phyloP scores from a whole-genome alignment of 2,888 invertebrate species.

The Ennomos quercinarius region DNA sequence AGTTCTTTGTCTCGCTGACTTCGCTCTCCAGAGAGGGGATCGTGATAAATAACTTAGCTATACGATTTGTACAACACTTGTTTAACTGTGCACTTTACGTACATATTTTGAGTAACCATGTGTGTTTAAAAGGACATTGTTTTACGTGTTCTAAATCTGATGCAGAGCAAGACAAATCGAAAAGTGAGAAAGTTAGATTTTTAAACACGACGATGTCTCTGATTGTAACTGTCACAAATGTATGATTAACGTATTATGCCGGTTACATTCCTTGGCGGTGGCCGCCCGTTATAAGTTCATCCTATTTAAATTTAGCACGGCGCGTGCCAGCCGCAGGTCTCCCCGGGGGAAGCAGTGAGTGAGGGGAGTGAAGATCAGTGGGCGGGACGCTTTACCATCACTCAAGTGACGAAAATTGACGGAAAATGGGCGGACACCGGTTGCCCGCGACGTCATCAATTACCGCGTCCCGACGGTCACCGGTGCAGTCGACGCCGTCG shows the following conservation, averaged over 20 bases:
- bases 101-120: background rate
- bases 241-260: slow-evolving; percentile 81
- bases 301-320: slow-evolving; percentile 84
- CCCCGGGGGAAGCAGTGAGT: slow-evolving; percentile 45
- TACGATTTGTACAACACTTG: slow-evolving; percentile 8
- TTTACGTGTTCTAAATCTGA: slow-evolving; percentile 30
- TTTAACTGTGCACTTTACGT: background rate
- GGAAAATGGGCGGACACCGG: slow-evolving; percentile 85
- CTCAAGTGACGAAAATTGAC: slow-evolving; percentile 86
- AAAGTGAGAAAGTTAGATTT: slow-evolving; percentile 51
- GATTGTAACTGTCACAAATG: slow-evolving; percentile 79
- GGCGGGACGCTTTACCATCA: slow-evolving; percentile 83
- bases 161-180: slow-evolving; percentile 40
- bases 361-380: slow-evolving; percentile 53
- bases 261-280: slow-evolving; percentile 74
- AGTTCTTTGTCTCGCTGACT: slow-evolving; percentile 77
- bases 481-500: slow-evolving; percentile 64
- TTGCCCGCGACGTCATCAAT: slow-evolving; percentile 84
- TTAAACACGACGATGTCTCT: slow-evolving; percentile 65
- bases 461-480: slow-evolving; percentile 82
- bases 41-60: slow-evolving; percentile 29
- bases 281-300: slow-evolving; percentile 83
- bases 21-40: slow-evolving; percentile 50
- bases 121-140: slow-evolving; percentile 8
- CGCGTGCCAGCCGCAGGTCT: slow-evolving; percentile 75